Evolutionary conservation across 2,797 vertebrate species (phyloP).

Genomic region (Sardinella longiceps): DNA sequence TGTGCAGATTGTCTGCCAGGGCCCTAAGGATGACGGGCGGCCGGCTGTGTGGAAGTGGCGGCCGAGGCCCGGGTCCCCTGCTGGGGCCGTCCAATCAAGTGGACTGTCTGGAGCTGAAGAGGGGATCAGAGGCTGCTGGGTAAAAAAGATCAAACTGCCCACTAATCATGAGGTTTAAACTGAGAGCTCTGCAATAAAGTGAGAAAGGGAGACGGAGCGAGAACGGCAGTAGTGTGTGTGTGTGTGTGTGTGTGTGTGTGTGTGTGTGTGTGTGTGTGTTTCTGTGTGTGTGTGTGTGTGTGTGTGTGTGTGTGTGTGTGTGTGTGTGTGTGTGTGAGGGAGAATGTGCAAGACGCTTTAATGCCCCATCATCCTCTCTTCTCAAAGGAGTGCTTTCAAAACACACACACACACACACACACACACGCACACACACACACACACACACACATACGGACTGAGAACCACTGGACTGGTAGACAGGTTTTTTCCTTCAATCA

Average conservation of each 20-base stretch:
- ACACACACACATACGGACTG: not conserved
- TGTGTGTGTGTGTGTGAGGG: not conserved
- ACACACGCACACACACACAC: not conserved
- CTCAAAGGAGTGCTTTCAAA: slow-evolving; percentile 15
- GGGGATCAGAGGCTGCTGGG: slow-evolving; percentile 20
- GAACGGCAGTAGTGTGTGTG: too few species aligned
- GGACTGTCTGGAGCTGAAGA: slow-evolving; percentile 4
- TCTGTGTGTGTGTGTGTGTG: not conserved
- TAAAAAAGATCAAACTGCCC: slow-evolving; percentile 61
- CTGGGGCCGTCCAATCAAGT: slow-evolving; percentile 13
- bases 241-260: too few species aligned
- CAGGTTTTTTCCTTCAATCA: slow-evolving; percentile 1
- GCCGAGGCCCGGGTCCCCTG: not conserved
- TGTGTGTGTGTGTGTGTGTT: too few species aligned
- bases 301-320: slow-evolving; percentile 16
- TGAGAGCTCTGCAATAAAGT: slow-evolving; percentile 10
- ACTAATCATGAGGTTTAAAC: slow-evolving; percentile 57
- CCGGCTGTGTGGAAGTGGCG: slow-evolving; percentile 39
- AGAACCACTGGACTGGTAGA: not conserved
- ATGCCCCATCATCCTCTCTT: not conserved
- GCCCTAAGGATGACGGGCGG: not conserved
- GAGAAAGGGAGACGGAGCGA: not conserved
- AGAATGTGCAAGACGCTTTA: slow-evolving; percentile 10
- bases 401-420: slow-evolving; percentile 16
- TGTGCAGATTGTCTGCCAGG: slow-evolving; percentile 9